A percentile compares a stretch with the other conserved stretches of the same genome.
These are phyloP conservation scores for Novumbra hubbsi DNA, from an alignment of 2,797 vertebrate genomes.

Conservation along the genomic window DNA sequence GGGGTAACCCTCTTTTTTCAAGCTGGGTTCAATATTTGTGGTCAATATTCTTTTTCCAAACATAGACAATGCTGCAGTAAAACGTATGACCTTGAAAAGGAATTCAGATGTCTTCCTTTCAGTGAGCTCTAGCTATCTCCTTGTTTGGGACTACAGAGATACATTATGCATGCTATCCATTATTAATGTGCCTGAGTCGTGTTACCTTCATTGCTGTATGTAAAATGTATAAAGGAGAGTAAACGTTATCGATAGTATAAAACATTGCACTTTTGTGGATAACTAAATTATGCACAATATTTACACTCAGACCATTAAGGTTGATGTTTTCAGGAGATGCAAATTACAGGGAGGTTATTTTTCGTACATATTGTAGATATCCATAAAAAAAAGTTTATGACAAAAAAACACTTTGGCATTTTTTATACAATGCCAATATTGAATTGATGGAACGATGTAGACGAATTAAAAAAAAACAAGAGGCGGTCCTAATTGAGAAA, in stretches of 20 bases:
- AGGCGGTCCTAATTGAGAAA: constrained; percentile 52
- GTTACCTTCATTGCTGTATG: constrained; percentile 67
- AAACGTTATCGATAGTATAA: background rate
- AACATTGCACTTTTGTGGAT: background rate
- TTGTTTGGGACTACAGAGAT: constrained; percentile 58
- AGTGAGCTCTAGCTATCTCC: constrained; percentile 39
- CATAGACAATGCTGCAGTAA: background rate
- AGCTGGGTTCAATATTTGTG: background rate
- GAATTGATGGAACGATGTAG: background rate
- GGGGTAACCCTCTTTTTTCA: too few species aligned
- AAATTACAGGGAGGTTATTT: background rate
- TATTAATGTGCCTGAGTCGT: constrained; percentile 77
- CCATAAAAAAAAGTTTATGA: background rate
- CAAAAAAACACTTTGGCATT: too few species aligned
- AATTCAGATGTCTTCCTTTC: constrained; percentile 2
- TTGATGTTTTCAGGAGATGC: background rate
- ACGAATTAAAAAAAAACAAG: too few species aligned
- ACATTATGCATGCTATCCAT: constrained; percentile 77
- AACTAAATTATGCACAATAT: background rate
- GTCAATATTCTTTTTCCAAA: background rate
- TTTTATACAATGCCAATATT: too few species aligned
- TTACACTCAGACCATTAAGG: background rate
- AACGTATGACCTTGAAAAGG: background rate
- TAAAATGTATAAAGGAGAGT: constrained; percentile 40
- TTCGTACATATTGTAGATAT: too few species aligned